Evolutionary conservation across 1,140 invertebrate species (phyloP).

Genomic region (Diachasmimorpha longicaudata): DNA sequence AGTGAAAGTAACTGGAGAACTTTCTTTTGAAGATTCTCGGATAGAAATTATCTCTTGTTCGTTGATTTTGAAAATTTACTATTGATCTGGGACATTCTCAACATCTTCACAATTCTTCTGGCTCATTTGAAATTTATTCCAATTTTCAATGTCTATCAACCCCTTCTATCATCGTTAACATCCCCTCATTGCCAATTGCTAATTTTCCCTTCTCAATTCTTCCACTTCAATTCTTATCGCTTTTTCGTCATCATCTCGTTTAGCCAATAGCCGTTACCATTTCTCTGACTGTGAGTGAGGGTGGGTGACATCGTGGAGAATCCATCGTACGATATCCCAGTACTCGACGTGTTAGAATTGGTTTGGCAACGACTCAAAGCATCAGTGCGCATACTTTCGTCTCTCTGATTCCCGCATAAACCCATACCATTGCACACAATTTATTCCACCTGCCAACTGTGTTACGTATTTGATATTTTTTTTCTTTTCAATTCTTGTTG

Average conservation of each 20-base stretch:
- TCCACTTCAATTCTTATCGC: neutral
- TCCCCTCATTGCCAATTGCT: neutral
- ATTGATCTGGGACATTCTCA: neutral
- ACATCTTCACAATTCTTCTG: neutral
- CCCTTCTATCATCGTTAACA: neutral
- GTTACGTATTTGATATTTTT: slow-evolving; percentile 3
- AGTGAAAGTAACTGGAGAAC: no score
- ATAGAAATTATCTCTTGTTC: no score
- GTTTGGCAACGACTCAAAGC: slow-evolving; percentile 25
- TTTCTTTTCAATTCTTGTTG: neutral
- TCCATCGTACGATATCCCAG: neutral
- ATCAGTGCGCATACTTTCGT: neutral
- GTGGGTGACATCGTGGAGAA: neutral
- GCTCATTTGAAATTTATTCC: neutral
- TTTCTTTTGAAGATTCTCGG: no score
- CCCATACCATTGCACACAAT: neutral
- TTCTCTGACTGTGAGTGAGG: neutral
- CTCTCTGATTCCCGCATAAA: neutral
- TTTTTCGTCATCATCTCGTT: neutral
- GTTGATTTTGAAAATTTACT: neutral
- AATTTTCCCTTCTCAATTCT: neutral
- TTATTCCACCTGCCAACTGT: neutral
- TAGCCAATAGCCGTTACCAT: neutral
- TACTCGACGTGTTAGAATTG: slow-evolving; percentile 16
- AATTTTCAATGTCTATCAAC: neutral